phyloP scores from a whole-genome alignment of 2,797 vertebrate species.

The Polyboroides typus region DNA sequence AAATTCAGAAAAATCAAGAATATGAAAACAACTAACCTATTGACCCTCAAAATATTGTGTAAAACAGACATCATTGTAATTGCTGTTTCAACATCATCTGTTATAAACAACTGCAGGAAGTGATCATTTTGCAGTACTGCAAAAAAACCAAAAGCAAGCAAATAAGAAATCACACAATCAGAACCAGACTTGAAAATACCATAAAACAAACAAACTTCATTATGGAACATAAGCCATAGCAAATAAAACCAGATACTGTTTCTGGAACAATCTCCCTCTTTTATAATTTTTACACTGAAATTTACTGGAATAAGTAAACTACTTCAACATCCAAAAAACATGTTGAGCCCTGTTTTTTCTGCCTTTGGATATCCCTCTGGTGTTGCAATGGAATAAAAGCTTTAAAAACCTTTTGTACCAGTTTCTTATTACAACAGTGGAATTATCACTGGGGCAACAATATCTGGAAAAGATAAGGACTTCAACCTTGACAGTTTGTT shows the following conservation, averaged over 20 bases:
- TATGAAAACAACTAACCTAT: slow-evolving; percentile 77
- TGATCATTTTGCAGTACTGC: slow-evolving; percentile 85
- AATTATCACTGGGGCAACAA: not conserved
- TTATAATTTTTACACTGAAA: not conserved
- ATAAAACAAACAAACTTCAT: not conserved
- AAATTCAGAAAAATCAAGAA: not conserved
- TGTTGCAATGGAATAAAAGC: not conserved
- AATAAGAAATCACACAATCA: not conserved
- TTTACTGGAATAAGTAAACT: not conserved
- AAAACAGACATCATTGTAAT: slow-evolving; percentile 81
- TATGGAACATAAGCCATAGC: not conserved
- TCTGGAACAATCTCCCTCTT: not conserved
- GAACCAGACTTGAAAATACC: not conserved
- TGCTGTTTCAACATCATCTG: slow-evolving; percentile 82
- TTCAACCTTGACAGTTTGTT: not conserved
- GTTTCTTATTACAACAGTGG: not conserved
- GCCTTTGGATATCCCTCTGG: not conserved
- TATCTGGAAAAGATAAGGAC: not conserved
- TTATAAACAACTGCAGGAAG: slow-evolving; percentile 86
- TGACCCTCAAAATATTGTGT: slow-evolving; percentile 77
- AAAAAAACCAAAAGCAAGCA: not conserved
- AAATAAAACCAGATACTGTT: not conserved
- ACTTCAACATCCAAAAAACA: not conserved
- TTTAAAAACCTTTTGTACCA: not conserved
- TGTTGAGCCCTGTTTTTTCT: not conserved